phyloP scores from a whole-genome alignment of 1,140 invertebrate species.

The Thalassaphorura encarpata region DNA sequence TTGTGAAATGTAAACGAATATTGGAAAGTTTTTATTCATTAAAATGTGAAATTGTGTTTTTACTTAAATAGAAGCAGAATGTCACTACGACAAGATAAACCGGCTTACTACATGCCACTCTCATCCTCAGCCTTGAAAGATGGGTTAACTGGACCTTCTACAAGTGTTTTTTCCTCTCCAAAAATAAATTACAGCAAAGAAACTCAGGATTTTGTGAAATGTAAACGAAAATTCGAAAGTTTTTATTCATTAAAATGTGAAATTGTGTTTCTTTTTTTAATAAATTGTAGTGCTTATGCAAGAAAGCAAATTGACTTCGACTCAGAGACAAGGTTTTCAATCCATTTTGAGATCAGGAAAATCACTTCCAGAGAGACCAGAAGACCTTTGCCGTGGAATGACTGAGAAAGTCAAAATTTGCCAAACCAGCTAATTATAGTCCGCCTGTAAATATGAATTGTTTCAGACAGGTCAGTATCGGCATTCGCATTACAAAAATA shows the following conservation, averaged over 20 bases:
- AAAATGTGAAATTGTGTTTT: neutral
- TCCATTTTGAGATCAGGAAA: neutral
- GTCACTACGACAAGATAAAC: neutral
- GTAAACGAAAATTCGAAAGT: neutral
- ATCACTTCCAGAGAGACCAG: too few relatives aligned
- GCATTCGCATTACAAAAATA: too few relatives aligned
- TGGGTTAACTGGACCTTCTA: neutral
- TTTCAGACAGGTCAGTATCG: too few relatives aligned
- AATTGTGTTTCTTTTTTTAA: neutral
- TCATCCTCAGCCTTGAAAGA: neutral
- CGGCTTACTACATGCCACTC: neutral
- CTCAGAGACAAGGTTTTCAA: neutral
- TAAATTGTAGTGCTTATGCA: neutral
- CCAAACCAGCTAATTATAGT: too few relatives aligned
- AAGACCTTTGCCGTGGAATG: too few relatives aligned
- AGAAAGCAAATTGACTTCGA: neutral
- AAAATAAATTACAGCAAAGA: neutral
- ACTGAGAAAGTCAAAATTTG: too few relatives aligned
- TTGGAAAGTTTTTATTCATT: neutral
- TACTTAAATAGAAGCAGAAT: neutral
- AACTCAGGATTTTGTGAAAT: neutral
- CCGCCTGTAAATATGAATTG: too few relatives aligned
- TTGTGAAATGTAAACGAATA: neutral
- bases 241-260: neutral
- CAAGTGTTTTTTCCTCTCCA: neutral